A percentile compares a stretch with the other conserved stretches of the same genome.
Evolutionary conservation across 2,888 invertebrate species (phyloP).

Genomic region (Flexamia atlantica): DNA sequence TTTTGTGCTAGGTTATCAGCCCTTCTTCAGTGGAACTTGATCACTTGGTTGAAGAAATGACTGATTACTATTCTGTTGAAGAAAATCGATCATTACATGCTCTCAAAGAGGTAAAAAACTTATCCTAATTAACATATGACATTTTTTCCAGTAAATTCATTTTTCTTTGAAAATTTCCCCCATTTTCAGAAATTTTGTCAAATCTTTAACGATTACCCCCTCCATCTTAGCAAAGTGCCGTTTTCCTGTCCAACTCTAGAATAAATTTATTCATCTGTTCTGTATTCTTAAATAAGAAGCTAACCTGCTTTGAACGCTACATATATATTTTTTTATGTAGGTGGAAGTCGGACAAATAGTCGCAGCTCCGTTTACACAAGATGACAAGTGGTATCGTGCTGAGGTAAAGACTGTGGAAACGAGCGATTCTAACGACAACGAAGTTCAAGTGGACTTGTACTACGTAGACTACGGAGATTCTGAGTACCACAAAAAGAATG

Average conservation of each 20-base stretch:
- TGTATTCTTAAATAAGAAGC: too few relatives aligned
- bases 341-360: conserved; percentile 87
- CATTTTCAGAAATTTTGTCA: too few relatives aligned
- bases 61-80: conserved; percentile 84
- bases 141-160: too few relatives aligned
- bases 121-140: too few relatives aligned
- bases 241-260: too few relatives aligned
- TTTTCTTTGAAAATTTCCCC: too few relatives aligned
- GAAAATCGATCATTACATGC: conserved; percentile 81
- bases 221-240: too few relatives aligned
- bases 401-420: conserved; percentile 82
- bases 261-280: too few relatives aligned
- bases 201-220: too few relatives aligned
- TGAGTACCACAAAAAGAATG: conserved; percentile 81
- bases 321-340: conserved; percentile 74
- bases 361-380: conserved; percentile 89
- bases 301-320: too few relatives aligned
- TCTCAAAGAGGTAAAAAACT: conserved; percentile 72
- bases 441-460: conserved; percentile 83
- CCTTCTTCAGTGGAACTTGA: conserved; percentile 84
- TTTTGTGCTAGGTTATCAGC: conserved; percentile 41
- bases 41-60: conserved; percentile 89
- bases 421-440: conserved; percentile 80
- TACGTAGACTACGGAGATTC: conserved; percentile 94
- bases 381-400: conserved; percentile 89